Percentiles rank a stretch among this genome's conserved stretches.
These are phyloP conservation scores for Gymnarchus niloticus DNA, from an alignment of 2,113 vertebrate genomes.

Conservation along the genomic window DNA sequence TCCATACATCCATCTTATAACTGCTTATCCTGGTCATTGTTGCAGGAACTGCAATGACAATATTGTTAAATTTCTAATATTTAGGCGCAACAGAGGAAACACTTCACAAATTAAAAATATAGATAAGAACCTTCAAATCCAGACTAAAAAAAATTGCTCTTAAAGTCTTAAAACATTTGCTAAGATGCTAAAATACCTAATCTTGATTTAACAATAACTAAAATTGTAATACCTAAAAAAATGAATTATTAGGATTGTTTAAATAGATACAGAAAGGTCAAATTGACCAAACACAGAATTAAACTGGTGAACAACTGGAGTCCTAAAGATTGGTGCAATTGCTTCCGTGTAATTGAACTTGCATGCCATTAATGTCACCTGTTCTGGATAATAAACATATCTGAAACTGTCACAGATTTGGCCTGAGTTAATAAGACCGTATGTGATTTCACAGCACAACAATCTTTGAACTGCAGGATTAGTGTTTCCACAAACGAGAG, in stretches of 20 bases:
- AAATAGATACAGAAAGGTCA: neutral
- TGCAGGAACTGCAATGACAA: too few species aligned
- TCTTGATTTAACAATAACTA: neutral
- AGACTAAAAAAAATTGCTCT: neutral
- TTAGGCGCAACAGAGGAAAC: too few species aligned
- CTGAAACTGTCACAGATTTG: neutral
- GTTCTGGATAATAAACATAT: neutral
- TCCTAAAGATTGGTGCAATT: neutral
- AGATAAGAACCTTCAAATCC: neutral
- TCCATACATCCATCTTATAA: too few species aligned
- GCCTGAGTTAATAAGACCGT: neutral
- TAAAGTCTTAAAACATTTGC: neutral
- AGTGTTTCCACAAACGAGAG: conserved; percentile 29
- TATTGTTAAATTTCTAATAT: neutral
- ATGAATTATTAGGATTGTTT: neutral
- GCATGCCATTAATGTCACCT: neutral
- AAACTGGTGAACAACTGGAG: neutral
- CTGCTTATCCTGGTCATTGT: too few species aligned
- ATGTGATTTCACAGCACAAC: conserved; percentile 24
- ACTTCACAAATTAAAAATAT: neutral
- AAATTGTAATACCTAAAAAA: too few species aligned
- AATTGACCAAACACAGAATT: neutral
- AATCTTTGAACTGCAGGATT: conserved; percentile 13
- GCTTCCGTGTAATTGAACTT: neutral
- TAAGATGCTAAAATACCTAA: neutral